Percentiles rank a stretch among this genome's conserved stretches.
These are phyloP conservation scores for Psittacula cyanocephala DNA, from an alignment of 2,113 vertebrate genomes.

Conservation along the genomic window DNA sequence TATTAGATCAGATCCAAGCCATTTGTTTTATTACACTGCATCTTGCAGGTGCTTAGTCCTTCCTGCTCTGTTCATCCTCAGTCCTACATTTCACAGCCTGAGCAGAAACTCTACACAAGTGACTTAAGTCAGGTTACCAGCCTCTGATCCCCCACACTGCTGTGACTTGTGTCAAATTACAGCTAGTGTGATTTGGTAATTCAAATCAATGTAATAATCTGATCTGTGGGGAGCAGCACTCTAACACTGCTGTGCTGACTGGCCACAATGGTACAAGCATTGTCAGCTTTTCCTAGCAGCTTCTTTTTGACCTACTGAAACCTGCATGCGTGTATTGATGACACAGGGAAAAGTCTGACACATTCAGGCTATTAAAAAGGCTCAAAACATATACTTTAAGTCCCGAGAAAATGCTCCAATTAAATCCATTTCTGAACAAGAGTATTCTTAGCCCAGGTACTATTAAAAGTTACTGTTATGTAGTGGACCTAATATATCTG, in stretches of 20 bases:
- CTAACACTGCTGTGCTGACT: not conserved
- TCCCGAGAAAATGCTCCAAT: not conserved
- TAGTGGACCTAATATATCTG: not conserved
- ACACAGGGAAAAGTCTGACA: slow-evolving; percentile 1
- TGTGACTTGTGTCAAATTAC: not conserved
- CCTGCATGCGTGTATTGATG: not conserved
- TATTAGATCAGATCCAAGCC: rapidly evolving
- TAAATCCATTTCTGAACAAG: not conserved
- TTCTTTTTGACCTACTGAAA: slow-evolving; percentile 12
- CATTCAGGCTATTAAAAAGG: not conserved
- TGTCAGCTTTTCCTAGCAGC: slow-evolving; percentile 1
- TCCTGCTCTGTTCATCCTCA: not conserved
- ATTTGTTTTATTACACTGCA: not conserved
- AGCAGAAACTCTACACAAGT: not conserved
- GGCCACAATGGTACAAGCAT: not conserved
- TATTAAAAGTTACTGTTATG: not conserved
- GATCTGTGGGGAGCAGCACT: not conserved
- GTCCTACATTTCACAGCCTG: not conserved
- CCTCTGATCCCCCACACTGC: not conserved
- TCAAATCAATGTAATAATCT: not conserved
- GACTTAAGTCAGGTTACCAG: not conserved
- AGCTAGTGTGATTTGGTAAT: not conserved
- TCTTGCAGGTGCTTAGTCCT: not conserved
- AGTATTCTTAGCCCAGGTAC: not conserved
- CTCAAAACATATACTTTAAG: not conserved